A percentile compares a stretch with the other conserved stretches of the same genome.
Evolutionary conservation across 1,140 invertebrate genomes (phyloP).

Genomic region (Augochlora pura): DNA sequence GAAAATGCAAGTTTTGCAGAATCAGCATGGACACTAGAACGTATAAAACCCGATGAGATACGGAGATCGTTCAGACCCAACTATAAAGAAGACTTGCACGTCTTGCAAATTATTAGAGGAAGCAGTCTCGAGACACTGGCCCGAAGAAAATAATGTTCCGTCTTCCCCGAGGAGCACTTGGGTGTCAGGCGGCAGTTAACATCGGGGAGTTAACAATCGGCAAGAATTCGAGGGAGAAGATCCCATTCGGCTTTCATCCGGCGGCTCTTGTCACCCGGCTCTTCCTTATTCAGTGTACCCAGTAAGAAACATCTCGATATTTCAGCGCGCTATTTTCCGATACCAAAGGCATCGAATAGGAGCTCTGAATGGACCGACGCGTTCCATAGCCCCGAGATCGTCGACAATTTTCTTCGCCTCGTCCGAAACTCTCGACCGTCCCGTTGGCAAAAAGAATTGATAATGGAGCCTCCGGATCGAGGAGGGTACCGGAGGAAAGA

Average conservation of each 20-base stretch:
- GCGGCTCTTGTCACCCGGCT: background rate
- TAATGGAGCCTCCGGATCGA: constrained; percentile 14
- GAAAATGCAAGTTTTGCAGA: too few relatives aligned
- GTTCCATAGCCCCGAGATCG: background rate
- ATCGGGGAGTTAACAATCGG: background rate
- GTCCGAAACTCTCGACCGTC: constrained; percentile 16
- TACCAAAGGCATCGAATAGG: background rate
- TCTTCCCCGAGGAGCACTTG: too few relatives aligned
- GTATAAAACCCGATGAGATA: too few relatives aligned
- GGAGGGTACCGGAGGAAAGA: constrained; percentile 19
- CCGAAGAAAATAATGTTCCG: too few relatives aligned
- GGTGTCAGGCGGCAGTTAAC: background rate
- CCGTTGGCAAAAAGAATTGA: constrained; percentile 11
- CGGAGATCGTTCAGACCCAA: too few relatives aligned
- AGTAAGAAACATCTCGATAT: background rate
- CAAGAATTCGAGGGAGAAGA: background rate
- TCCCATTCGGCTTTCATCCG: background rate
- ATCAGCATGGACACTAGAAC: too few relatives aligned
- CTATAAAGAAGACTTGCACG: too few relatives aligned
- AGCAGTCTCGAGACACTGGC: too few relatives aligned
- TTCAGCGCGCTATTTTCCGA: background rate
- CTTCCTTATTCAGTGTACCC: background rate
- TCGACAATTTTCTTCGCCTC: constrained; percentile 11
- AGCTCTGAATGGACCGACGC: background rate
- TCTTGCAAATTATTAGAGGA: too few relatives aligned